Conservation (phyloP, 2,888 invertebrate genomes). For the Syritta pipiens region DNA sequence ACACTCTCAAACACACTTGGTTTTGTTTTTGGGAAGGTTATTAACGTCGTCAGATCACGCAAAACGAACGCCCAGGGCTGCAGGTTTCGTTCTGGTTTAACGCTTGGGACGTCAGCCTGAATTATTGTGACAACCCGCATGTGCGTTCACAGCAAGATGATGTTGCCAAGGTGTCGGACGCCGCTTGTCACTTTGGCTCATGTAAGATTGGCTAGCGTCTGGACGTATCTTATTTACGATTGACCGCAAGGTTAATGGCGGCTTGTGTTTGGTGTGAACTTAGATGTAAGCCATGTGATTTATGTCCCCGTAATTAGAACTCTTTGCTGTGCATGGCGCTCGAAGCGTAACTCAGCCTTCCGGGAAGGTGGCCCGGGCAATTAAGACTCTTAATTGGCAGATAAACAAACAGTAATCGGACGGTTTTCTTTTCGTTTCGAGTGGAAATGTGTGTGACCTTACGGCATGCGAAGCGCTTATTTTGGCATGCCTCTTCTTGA, state of each 20-base stretch:
- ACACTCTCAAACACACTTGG: conserved; percentile 14
- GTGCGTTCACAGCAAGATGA: conserved; percentile 16
- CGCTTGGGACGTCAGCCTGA: conserved; percentile 33
- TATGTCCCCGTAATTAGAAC: conserved; percentile 43
- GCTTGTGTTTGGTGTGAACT: conserved; percentile 45
- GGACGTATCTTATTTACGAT: conserved; percentile 53
- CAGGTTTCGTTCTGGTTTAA: conserved; percentile 35
- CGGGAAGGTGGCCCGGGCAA: conserved; percentile 13
- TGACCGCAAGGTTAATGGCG: conserved; percentile 56
- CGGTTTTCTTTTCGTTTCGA: conserved; percentile 3
- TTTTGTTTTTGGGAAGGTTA: conserved; percentile 35
- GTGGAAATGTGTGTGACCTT: conserved; percentile 23
- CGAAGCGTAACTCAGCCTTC: conserved; percentile 45
- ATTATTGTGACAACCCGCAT: conserved; percentile 45
- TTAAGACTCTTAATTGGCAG: conserved; percentile 38
- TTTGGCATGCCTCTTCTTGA: neutral
- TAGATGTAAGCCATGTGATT: conserved; percentile 42
- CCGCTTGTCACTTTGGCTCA: conserved; percentile 52
- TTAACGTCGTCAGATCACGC: conserved; percentile 52
- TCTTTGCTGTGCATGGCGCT: conserved; percentile 30
- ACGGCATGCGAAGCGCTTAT: neutral
- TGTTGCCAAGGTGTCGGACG: conserved; percentile 43
- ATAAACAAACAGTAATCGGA: conserved; percentile 21
- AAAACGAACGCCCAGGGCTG: conserved; percentile 5
- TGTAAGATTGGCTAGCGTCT: conserved; percentile 36